Percentiles rank a stretch among this genome's conserved stretches.
Conservation (phyloP, 2,888 invertebrate species). For the Myopa testacea region DNA sequence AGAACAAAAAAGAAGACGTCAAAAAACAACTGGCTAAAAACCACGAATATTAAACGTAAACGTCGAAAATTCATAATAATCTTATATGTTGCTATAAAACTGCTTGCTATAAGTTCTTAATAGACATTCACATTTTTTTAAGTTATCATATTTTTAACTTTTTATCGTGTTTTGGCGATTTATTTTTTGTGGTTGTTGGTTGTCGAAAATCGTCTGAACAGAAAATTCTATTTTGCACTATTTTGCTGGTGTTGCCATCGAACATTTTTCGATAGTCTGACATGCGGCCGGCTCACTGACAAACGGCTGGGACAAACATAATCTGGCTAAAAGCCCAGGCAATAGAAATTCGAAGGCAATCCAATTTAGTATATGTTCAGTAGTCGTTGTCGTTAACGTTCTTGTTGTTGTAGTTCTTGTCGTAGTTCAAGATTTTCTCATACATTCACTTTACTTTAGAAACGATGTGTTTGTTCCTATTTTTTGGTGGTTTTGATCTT, state of each 20-base stretch:
- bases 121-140: background rate
- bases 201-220: constrained; percentile 16
- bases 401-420: constrained; percentile 2
- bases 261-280: constrained; percentile 30
- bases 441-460: no score
- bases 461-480: no score
- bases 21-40: no score
- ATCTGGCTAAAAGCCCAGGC: constrained; percentile 63
- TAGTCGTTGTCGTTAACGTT: constrained; percentile 12
- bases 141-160: background rate
- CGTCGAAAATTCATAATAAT: background rate
- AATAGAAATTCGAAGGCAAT: constrained; percentile 36
- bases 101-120: background rate
- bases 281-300: constrained; percentile 36
- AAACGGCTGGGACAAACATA: constrained; percentile 42
- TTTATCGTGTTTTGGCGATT: background rate
- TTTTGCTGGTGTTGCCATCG: constrained; percentile 18
- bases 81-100: background rate
- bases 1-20: background rate
- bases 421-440: constrained; percentile 44
- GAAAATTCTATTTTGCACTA: constrained; percentile 14
- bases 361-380: background rate
- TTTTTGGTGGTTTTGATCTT: no score
- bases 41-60: no score
- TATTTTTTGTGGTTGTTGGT: background rate